Percentiles rank a stretch among this genome's conserved stretches.
Conservation (phyloP, 2,797 vertebrate genomes). For the Centroberyx gerrardi region DNA sequence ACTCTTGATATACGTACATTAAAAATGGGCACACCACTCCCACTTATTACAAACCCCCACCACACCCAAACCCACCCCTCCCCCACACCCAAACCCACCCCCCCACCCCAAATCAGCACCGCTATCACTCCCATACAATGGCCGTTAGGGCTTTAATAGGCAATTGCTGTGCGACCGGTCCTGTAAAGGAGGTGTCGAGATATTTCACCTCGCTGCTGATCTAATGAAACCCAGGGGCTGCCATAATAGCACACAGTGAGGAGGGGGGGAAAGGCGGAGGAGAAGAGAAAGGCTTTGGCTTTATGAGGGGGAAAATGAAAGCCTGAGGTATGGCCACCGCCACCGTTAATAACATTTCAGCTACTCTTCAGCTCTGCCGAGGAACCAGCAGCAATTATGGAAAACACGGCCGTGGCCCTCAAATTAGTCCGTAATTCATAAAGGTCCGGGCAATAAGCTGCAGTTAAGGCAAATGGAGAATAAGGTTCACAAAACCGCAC, state of each 20-base stretch:
- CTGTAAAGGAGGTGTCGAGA: conserved; percentile 53
- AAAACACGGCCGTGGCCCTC: conserved; percentile 56
- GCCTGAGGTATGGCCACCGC: conserved; percentile 54
- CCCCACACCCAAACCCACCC: too few relatives aligned
- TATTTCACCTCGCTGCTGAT: conserved; percentile 58
- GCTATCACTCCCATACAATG: neutral
- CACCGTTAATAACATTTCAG: conserved; percentile 66
- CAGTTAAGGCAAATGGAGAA: conserved; percentile 49
- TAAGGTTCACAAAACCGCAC: conserved; percentile 10
- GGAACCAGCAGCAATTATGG: conserved; percentile 70
- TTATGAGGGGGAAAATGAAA: conserved; percentile 70
- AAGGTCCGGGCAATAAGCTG: conserved; percentile 45
- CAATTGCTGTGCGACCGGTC: conserved; percentile 34
- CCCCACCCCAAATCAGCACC: neutral
- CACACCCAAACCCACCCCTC: too few relatives aligned
- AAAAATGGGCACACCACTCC: neutral
- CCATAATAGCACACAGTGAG: conserved; percentile 33
- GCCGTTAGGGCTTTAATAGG: conserved; percentile 53
- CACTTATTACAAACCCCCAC: neutral
- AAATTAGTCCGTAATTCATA: conserved; percentile 69
- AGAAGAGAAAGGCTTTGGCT: conserved; percentile 37
- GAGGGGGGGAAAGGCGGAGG: conserved; percentile 11
- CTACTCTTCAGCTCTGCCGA: conserved; percentile 51
- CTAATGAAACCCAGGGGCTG: conserved; percentile 71
- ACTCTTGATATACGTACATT: neutral